Percentiles rank a stretch among this genome's conserved stretches.
phyloP scores from a whole-genome alignment of 2,113 vertebrate species.

The Eudyptes chrysolophus region DNA sequence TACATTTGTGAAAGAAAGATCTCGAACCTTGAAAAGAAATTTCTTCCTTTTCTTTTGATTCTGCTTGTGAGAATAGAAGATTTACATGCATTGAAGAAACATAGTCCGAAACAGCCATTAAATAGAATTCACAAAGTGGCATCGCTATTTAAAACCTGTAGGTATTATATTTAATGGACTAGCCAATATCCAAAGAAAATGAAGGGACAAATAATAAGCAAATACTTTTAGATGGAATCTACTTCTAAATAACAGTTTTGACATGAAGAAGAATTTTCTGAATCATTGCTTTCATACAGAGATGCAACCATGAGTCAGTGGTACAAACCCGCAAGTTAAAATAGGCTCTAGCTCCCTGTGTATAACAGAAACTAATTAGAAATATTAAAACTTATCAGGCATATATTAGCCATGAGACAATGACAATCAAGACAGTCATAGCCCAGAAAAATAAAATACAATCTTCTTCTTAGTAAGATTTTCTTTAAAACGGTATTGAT shows the following conservation, averaged over 20 bases:
- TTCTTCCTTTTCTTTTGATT: not conserved
- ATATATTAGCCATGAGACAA: not conserved
- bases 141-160: not conserved
- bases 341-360: not conserved
- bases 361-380: not conserved
- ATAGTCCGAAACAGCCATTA: not conserved
- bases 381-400: not conserved
- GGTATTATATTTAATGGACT: not conserved
- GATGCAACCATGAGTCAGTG: not conserved
- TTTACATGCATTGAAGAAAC: not conserved
- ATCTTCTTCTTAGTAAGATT: not conserved
- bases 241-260: not conserved
- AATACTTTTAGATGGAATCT: not conserved
- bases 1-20: not conserved
- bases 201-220: not conserved
- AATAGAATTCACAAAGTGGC: not conserved
- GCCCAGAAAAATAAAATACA: not conserved
- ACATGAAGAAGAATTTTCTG: not conserved
- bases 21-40: not conserved
- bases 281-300: not conserved
- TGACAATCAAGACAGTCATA: not conserved
- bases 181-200: not conserved
- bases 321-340: not conserved
- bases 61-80: not conserved
- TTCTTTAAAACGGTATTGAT: not conserved